Evolutionary conservation across 37 sponge, comb jelly and placozoan species (phyloP).

Genomic region (Sycon ciliatum): DNA sequence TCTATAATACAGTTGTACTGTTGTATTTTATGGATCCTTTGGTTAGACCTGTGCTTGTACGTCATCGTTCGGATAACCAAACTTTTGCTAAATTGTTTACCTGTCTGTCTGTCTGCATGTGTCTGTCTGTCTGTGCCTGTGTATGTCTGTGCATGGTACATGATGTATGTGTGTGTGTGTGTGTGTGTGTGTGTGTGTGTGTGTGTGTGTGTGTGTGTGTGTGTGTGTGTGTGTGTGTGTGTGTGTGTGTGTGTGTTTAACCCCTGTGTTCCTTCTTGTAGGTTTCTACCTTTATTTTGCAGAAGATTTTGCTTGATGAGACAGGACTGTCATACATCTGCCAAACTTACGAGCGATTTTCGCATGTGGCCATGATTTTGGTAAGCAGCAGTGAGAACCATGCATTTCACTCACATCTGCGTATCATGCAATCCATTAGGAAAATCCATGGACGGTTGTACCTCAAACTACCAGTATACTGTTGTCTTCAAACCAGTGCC

Average conservation of each 20-base stretch:
- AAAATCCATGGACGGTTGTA: not conserved
- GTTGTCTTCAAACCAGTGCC: too few species aligned
- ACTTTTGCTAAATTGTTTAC: not conserved
- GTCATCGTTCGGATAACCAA: not conserved
- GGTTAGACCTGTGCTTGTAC: not conserved
- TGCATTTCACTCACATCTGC: not conserved
- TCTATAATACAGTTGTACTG: not conserved
- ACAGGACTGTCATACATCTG: conserved; percentile 94
- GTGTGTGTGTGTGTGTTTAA: too few species aligned
- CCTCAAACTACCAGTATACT: too few species aligned
- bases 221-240: too few species aligned
- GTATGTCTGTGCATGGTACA: too few species aligned
- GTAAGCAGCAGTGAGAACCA: conserved; percentile 26
- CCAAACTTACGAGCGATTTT: conserved; percentile 92
- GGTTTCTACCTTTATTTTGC: conserved; percentile 90
- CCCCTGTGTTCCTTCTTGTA: too few species aligned
- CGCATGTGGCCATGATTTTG: conserved; percentile 84
- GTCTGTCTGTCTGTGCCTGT: too few species aligned
- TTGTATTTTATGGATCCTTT: not conserved
- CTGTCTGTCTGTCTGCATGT: too few species aligned
- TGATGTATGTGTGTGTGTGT: too few species aligned
- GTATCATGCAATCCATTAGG: not conserved
- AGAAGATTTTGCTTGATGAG: conserved; percentile 91
- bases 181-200: too few species aligned
- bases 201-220: not conserved